phyloP scores from a whole-genome alignment of 2,797 vertebrate genomes.

The Bryconaethiops microstoma region DNA sequence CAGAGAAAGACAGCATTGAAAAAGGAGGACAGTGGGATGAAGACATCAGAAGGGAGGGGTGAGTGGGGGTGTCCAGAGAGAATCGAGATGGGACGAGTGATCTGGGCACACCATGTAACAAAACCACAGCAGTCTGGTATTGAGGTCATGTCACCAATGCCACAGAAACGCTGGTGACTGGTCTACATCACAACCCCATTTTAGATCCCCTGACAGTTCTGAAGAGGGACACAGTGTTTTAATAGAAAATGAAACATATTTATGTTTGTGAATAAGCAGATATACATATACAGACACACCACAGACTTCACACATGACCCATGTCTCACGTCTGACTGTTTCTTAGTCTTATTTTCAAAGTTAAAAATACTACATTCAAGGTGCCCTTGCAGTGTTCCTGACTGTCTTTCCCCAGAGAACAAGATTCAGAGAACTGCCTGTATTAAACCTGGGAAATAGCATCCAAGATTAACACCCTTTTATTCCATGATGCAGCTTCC shows the following conservation, averaged over 20 bases:
- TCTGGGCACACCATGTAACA: not conserved
- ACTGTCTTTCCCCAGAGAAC: slow-evolving; percentile 27
- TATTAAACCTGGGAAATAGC: slow-evolving; percentile 2
- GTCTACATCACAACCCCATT: slow-evolving; percentile 15
- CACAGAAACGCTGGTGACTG: not conserved
- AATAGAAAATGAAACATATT: not conserved
- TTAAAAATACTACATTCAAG: slow-evolving; percentile 57
- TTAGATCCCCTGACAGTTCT: not conserved
- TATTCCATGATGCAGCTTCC: not conserved
- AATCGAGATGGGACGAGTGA: slow-evolving; percentile 12
- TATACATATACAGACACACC: slow-evolving; percentile 1
- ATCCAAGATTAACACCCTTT: not conserved
- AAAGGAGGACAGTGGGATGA: not conserved
- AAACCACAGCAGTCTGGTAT: slow-evolving; percentile 1
- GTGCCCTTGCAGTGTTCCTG: slow-evolving; percentile 55
- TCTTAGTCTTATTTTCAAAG: slow-evolving; percentile 26
- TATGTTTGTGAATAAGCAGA: not conserved
- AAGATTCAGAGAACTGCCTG: slow-evolving; percentile 4
- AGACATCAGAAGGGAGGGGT: slow-evolving; percentile 14
- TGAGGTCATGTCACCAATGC: slow-evolving; percentile 6
- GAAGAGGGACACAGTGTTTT: not conserved
- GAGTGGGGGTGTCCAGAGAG: not conserved
- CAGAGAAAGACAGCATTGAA: slow-evolving; percentile 29
- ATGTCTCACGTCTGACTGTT: slow-evolving; percentile 19
- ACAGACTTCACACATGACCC: not conserved